These are phyloP conservation scores for Euwallacea fornicatus DNA, from an alignment of 1,140 invertebrate genomes.

Conservation along the genomic window DNA sequence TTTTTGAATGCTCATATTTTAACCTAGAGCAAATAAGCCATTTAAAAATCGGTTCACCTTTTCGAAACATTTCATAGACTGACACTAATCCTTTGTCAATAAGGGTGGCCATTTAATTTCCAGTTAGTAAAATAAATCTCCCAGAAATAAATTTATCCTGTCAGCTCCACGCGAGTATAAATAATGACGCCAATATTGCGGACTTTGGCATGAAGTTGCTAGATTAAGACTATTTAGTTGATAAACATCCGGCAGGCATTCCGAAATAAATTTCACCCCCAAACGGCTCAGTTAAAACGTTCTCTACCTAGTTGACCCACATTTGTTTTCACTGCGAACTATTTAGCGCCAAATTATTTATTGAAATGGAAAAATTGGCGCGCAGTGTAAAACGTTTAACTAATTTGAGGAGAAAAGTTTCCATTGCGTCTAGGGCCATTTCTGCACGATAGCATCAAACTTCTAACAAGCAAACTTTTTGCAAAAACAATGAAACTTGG, in stretches of 20 bases:
- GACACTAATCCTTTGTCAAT: background rate
- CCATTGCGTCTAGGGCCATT: no score
- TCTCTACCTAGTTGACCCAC: background rate
- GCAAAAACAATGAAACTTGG: constrained; percentile 17
- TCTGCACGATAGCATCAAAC: constrained; percentile 10
- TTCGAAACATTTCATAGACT: no score
- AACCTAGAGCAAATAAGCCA: no score
- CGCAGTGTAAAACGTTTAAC: no score
- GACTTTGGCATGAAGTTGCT: constrained; percentile 12
- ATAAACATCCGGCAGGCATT: constrained; percentile 3
- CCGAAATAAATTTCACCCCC: constrained; percentile 2
- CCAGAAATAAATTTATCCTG: constrained; percentile 12
- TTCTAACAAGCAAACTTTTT: constrained; percentile 15
- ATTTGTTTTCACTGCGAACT: background rate
- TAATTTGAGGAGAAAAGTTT: no score
- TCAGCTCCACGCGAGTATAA: constrained; percentile 10
- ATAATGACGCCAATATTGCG: constrained; percentile 15
- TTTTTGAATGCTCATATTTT: no score
- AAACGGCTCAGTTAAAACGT: constrained; percentile 1
- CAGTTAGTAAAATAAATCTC: constrained; percentile 4
- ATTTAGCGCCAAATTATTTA: no score
- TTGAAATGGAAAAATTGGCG: no score
- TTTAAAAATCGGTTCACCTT: no score
- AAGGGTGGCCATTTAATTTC: constrained; percentile 2
- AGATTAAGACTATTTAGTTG: constrained; percentile 13